Conservation (phyloP, 2,888 invertebrate species). For the Myopa tessellatipennis region DNA sequence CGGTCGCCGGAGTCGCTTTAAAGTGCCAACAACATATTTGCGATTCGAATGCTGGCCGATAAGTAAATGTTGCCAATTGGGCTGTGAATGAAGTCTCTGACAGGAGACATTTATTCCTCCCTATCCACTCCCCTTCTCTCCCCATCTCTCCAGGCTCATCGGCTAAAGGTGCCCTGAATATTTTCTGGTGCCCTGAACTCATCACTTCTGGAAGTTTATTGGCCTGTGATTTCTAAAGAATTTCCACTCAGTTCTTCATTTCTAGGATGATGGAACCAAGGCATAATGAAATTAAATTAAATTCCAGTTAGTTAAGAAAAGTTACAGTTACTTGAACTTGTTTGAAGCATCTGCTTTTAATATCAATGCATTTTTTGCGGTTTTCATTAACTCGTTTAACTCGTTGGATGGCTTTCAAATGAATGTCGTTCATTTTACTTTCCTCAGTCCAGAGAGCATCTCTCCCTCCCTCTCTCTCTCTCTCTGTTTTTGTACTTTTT, state of each 20-base stretch:
- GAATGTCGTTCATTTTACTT: background rate
- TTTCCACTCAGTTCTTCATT: too few relatives aligned
- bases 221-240: background rate
- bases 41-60: constrained; percentile 1
- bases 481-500: too few relatives aligned
- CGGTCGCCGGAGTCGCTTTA: background rate
- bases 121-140: too few relatives aligned
- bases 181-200: too few relatives aligned
- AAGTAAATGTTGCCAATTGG: background rate
- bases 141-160: too few relatives aligned
- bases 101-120: too few relatives aligned
- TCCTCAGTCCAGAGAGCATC: background rate
- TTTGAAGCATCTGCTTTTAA: background rate
- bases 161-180: too few relatives aligned
- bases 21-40: background rate
- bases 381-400: background rate
- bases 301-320: background rate
- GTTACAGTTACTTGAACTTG: background rate
- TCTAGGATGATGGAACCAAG: background rate
- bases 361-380: background rate
- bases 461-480: too few relatives aligned
- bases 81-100: background rate
- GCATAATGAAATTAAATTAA: background rate
- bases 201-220: background rate
- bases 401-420: background rate